Evolutionary conservation across 92 coral and sea anemone genomes (phyloP).

Genomic region (Isaurus tuberculatus): DNA sequence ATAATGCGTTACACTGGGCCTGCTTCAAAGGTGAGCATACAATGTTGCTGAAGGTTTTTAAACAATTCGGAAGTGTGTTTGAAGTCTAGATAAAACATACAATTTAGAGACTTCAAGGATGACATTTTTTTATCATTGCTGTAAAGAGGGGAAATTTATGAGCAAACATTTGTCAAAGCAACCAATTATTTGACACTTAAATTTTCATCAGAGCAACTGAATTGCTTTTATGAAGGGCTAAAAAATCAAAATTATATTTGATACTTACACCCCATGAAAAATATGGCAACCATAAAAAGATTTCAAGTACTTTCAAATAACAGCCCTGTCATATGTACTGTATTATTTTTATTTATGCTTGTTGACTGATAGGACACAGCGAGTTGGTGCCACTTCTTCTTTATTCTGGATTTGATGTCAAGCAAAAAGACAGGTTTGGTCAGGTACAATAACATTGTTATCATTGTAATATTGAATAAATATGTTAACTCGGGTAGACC

Average conservation of each 20-base stretch:
- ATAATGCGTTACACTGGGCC: slow-evolving; percentile 96
- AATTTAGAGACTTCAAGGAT: no score
- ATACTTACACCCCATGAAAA: no score
- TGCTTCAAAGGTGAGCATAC: slow-evolving; percentile 86
- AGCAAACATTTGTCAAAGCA: no score
- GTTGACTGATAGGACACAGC: slow-evolving; percentile 78
- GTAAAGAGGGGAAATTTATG: no score
- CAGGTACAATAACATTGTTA: slow-evolving; percentile 70
- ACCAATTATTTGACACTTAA: no score
- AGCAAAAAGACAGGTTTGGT: slow-evolving; percentile 96
- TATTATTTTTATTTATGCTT: neutral
- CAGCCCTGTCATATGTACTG: neutral
- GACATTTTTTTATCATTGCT: no score
- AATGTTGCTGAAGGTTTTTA: neutral
- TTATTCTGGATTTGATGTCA: slow-evolving; percentile 95
- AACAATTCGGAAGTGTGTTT: no score
- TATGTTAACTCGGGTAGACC: no score
- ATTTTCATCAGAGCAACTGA: no score
- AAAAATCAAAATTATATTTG: no score
- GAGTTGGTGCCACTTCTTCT: slow-evolving; percentile 93
- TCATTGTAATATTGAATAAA: neutral
- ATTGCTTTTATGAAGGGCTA: no score
- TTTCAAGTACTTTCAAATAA: neutral
- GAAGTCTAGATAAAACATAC: no score
- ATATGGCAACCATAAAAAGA: neutral